Percentiles rank a stretch among this genome's conserved stretches.
These are phyloP conservation scores for Clitarchus hookeri DNA, from an alignment of 2,888 invertebrate genomes.

Conservation along the genomic window DNA sequence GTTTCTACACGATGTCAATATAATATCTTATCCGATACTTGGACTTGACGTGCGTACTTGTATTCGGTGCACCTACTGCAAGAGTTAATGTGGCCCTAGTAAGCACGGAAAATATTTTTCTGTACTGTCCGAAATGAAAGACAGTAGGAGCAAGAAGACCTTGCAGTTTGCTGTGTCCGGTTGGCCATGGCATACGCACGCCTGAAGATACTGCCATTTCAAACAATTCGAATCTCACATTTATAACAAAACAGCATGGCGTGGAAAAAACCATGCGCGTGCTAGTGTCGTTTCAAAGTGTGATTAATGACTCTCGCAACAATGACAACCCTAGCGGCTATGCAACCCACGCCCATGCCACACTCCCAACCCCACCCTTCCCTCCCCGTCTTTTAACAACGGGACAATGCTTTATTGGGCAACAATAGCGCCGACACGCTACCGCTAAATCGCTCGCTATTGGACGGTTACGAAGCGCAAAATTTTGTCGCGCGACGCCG, in stretches of 20 bases:
- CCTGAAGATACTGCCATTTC: background rate
- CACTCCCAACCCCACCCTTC: conserved; percentile 11
- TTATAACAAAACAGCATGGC: conserved; percentile 8
- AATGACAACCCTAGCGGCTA: conserved; percentile 31
- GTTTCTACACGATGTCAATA: no score
- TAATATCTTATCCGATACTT: no score
- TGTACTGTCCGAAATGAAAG: background rate
- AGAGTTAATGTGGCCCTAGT: no score
- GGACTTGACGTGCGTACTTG: no score
- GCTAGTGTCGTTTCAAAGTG: conserved; percentile 36
- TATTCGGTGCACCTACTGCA: no score
- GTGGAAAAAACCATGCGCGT: conserved; percentile 34
- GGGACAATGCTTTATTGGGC: conserved; percentile 37
- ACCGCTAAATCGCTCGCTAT: conserved; percentile 35
- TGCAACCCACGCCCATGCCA: conserved; percentile 16
- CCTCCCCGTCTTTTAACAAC: conserved; percentile 30
- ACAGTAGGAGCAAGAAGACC: no score
- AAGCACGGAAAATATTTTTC: no score
- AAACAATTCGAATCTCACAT: background rate
- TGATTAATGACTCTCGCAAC: conserved; percentile 37
- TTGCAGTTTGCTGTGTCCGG: background rate
- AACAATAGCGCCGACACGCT: conserved; percentile 36
- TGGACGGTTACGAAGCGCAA: conserved; percentile 37
- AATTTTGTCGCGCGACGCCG: conserved; percentile 32
- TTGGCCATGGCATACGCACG: background rate